A percentile compares a stretch with the other conserved stretches of the same genome.
Conservation (phyloP, 1,140 invertebrate genomes). For the Apis florea region DNA sequence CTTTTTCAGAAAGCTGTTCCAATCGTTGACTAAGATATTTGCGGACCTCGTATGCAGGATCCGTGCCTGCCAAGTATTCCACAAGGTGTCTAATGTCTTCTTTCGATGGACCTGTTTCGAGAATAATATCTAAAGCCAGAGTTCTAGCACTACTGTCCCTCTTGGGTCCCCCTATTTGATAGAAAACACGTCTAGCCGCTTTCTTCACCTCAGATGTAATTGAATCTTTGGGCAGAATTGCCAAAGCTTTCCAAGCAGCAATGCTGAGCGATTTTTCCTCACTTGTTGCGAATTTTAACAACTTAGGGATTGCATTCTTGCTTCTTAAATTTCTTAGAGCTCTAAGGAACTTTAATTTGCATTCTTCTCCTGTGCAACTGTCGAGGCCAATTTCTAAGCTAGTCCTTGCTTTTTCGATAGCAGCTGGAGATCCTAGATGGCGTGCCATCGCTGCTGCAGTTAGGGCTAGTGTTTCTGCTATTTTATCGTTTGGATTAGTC, state of each 20-base stretch:
- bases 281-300: constrained; percentile 81
- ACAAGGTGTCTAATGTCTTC: constrained; percentile 82
- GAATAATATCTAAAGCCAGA: constrained; percentile 87
- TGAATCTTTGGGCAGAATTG: constrained; percentile 79
- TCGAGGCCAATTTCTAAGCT: constrained; percentile 80
- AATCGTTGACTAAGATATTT: constrained; percentile 85
- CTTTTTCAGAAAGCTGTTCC: constrained; percentile 82
- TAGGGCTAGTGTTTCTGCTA: constrained; percentile 84
- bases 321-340: constrained; percentile 85
- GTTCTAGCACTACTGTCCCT: constrained; percentile 87
- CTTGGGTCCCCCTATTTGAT: constrained; percentile 82
- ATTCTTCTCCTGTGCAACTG: constrained; percentile 81
- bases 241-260: constrained; percentile 85
- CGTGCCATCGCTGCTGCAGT: constrained; percentile 84
- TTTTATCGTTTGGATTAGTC: constrained; percentile 80
- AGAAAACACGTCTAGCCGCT: constrained; percentile 83
- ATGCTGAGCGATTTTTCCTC: constrained; percentile 81
- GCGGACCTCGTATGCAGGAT: constrained; percentile 84
- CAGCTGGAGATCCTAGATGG: constrained; percentile 68
- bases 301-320: constrained; percentile 80
- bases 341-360: constrained; percentile 83
- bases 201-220: constrained; percentile 77
- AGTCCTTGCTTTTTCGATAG: constrained; percentile 79
- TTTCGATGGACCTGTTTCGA: constrained; percentile 81
- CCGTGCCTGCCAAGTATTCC: constrained; percentile 80